Evolutionary conservation across 2,888 invertebrate genomes (phyloP).

Genomic region (Chirona hameri): DNA sequence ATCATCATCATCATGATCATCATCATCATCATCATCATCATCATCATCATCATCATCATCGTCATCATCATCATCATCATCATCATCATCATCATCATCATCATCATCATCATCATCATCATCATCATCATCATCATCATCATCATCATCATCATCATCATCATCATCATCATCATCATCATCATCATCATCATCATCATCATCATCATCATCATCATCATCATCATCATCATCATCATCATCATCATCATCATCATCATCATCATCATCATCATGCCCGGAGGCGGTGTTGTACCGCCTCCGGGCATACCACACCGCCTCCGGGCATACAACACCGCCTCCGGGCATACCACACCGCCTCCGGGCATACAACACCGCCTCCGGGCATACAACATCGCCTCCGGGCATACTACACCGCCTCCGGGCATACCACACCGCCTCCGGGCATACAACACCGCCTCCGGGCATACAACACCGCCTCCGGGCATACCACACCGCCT

Average conservation of each 20-base stretch:
- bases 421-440: too few relatives aligned
- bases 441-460: too few relatives aligned
- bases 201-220: neutral
- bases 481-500: too few relatives aligned
- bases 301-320: too few relatives aligned
- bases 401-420: too few relatives aligned
- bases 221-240: constrained; percentile 22
- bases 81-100: constrained; percentile 22
- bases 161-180: constrained; percentile 22
- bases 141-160: constrained; percentile 22
- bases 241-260: constrained; percentile 22
- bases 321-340: too few relatives aligned
- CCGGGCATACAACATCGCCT: too few relatives aligned
- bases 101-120: constrained; percentile 22
- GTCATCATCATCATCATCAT: constrained; percentile 22
- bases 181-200: constrained; percentile 22
- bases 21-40: constrained; percentile 22
- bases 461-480: too few relatives aligned
- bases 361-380: too few relatives aligned
- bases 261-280: constrained; percentile 22
- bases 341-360: too few relatives aligned
- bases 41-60: constrained; percentile 22
- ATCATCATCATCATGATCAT: constrained; percentile 7
- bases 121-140: constrained; percentile 22
- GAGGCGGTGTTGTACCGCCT: too few relatives aligned